Evolutionary conservation across 2,888 invertebrate species (phyloP).

Genomic region (Sinelater perroti): DNA sequence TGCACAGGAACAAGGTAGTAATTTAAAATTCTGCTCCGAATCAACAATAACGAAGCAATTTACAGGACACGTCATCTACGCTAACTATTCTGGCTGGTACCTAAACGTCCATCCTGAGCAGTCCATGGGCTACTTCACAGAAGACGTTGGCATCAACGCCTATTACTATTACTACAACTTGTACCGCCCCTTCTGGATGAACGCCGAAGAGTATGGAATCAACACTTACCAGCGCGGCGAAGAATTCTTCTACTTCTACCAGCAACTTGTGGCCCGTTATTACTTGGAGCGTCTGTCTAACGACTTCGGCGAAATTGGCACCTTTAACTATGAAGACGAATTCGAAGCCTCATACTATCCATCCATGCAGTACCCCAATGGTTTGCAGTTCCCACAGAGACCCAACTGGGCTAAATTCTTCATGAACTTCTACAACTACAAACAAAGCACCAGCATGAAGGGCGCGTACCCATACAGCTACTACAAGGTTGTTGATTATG

Average conservation of each 20-base stretch:
- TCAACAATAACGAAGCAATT: no score
- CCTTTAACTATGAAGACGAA: slow-evolving; percentile 64
- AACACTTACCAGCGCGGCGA: slow-evolving; percentile 71
- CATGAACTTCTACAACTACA: slow-evolving; percentile 58
- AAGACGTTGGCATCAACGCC: slow-evolving; percentile 74
- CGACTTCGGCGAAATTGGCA: slow-evolving; percentile 72
- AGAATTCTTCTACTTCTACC: slow-evolving; percentile 70
- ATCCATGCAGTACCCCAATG: slow-evolving; percentile 70
- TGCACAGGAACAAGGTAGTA: background rate
- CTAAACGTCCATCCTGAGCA: slow-evolving; percentile 66
- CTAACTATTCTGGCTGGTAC: slow-evolving; percentile 70
- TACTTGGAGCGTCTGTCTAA: slow-evolving; percentile 79
- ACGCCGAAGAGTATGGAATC: slow-evolving; percentile 64
- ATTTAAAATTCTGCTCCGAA: slow-evolving; percentile 66
- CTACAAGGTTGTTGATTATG: slow-evolving; percentile 59
- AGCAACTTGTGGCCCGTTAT: slow-evolving; percentile 75
- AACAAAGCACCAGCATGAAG: slow-evolving; percentile 45
- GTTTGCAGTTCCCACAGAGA: slow-evolving; percentile 71
- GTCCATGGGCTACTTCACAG: slow-evolving; percentile 72
- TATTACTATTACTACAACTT: slow-evolving; percentile 71
- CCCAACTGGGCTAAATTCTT: slow-evolving; percentile 65
- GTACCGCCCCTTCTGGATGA: slow-evolving; percentile 72
- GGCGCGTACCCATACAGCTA: slow-evolving; percentile 65
- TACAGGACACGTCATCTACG: slow-evolving; percentile 66
- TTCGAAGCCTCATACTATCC: slow-evolving; percentile 71